These are phyloP conservation scores for Andrena camellia DNA, from an alignment of 2,888 invertebrate genomes.

Conservation along the genomic window DNA sequence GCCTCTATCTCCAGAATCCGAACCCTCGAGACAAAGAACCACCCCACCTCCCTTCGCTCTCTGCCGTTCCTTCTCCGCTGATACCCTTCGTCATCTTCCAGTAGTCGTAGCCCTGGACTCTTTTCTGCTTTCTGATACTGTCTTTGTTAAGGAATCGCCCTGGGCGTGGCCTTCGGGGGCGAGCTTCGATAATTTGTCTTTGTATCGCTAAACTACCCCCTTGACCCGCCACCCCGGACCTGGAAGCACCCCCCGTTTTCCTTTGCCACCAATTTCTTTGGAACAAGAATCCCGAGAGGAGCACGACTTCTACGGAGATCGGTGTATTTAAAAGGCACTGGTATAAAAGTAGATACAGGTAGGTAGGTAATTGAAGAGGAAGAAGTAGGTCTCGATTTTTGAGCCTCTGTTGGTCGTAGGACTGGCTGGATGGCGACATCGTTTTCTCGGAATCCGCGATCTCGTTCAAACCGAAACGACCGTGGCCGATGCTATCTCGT, in stretches of 20 bases:
- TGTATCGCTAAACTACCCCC: constrained; percentile 5
- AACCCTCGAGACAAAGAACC: constrained; percentile 82
- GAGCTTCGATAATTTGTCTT: constrained; percentile 50
- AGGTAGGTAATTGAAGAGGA: no score
- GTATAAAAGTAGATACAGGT: no score
- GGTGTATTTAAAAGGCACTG: no score
- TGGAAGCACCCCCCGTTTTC: no score
- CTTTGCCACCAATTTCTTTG: no score
- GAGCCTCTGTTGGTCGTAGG: no score
- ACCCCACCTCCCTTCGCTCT: constrained; percentile 42
- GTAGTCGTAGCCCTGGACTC: constrained; percentile 39
- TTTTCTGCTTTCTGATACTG: constrained; percentile 61
- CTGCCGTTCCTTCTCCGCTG: constrained; percentile 20
- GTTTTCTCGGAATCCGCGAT: constrained; percentile 40
- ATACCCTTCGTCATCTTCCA: constrained; percentile 68
- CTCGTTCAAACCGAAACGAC: constrained; percentile 48
- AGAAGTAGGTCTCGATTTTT: no score
- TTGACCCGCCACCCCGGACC: neutral
- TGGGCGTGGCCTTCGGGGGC: constrained; percentile 66
- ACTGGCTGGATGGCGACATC: constrained; percentile 12
- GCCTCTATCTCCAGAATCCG: constrained; percentile 83
- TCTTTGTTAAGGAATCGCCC: constrained; percentile 68
- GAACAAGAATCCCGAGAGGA: no score
- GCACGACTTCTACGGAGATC: no score
- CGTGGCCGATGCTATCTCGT: constrained; percentile 68